Evolutionary conservation across 1,140 invertebrate genomes (phyloP).

Genomic region (Dreissena polymorpha): DNA sequence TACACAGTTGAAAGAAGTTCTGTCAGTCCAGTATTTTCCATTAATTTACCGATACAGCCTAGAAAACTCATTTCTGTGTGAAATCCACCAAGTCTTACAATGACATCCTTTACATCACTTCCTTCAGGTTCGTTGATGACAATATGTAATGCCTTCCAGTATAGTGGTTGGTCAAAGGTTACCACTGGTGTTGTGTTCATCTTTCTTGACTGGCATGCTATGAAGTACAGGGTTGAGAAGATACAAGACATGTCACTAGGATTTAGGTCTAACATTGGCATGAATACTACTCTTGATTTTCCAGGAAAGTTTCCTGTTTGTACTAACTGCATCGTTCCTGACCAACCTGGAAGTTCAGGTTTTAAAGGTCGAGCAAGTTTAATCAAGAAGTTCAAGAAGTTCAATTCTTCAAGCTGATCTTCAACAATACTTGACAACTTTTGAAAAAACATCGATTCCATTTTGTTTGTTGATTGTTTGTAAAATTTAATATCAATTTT

Average conservation of each 20-base stretch:
- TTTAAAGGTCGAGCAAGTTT: conserved; percentile 47
- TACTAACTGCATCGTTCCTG: conserved; percentile 49
- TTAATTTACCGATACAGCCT: no score
- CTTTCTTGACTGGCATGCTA: conserved; percentile 44
- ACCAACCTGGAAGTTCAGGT: conserved; percentile 46
- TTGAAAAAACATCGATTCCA: conserved; percentile 28
- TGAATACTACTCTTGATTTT: conserved; percentile 59
- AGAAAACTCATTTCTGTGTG: no score
- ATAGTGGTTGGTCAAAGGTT: no score
- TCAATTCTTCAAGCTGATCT: conserved; percentile 8
- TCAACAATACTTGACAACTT: conserved; percentile 18
- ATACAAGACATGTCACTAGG: conserved; percentile 66
- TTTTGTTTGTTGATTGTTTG: conserved; percentile 2
- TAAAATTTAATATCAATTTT: conserved; percentile 48
- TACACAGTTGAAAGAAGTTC: no score
- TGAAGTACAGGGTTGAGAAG: conserved; percentile 65
- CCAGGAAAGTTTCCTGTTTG: conserved; percentile 55
- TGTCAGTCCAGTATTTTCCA: no score
- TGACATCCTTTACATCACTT: no score
- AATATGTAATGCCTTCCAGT: no score
- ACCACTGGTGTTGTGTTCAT: no score
- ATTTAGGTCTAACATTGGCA: conserved; percentile 71
- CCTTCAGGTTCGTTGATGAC: no score
- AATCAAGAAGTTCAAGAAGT: conserved; percentile 47
- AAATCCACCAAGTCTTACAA: no score